Base-by-base conservation (phyloP, 2,797 vertebrate species). In the Spinus pinus region DNA sequence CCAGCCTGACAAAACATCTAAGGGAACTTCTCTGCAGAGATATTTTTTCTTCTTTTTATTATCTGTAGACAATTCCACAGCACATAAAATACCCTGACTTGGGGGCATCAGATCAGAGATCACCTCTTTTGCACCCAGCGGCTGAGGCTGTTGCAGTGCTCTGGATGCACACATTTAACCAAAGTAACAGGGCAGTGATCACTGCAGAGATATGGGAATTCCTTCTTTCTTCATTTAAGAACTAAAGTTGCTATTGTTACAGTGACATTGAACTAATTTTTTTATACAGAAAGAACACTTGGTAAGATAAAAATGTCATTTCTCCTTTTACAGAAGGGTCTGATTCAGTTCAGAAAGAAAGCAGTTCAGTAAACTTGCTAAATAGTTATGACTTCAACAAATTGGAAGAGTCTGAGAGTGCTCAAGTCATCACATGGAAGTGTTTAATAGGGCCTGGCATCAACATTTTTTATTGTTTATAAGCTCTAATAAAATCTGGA, bases 101-200 rank as follows among this genome's bases (percentile, higher is more conserved):
- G 6, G 70, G 78, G 91, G 31, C 54, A 69, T 50, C 60, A 87
- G 90, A 97, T 97, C 90, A 97, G 92, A 97, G 95, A 94, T 90
- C 65, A 89, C 67, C 91, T 97, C 93, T 93, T 94, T 82, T 65
- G 49, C 81, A 73, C 86, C 70, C 67, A 74, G 92, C 92, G 95
- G 85, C 79, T 90, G 70, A 95, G 89, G 61, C 30, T 93, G 88
- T 85, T 88, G 53, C 75, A 75, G 81, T 92, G 58, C 85, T 94
- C 90, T 69, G 67, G 71, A 87, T 56, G 41, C 62, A 80, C 37
- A 46, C 57, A 33, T 87, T 97, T 94, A 95, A 88, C 85, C 66
- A 93, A 87, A 96, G 90, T 61, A 64, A 69, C 57, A 57, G 64
- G 78, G 89, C 62, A 85, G 64, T 61, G 81, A 90, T 95, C 54